Base-by-base conservation (phyloP, 2,888 invertebrate species). In the Philopedon plagiatum region DNA sequence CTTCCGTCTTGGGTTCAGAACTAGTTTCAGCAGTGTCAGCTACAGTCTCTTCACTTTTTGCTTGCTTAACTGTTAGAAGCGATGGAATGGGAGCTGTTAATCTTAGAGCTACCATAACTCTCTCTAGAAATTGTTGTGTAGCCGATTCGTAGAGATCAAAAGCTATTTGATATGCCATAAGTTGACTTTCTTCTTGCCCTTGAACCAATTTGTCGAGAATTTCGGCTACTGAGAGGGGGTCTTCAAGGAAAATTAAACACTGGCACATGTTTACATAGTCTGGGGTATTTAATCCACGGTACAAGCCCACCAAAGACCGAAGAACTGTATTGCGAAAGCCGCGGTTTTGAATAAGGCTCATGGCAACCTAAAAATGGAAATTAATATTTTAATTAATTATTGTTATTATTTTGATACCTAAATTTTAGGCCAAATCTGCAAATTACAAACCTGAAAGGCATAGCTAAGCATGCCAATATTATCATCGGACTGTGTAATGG, bases 131-230 rank as follows among this genome's bases (percentile, higher is more conserved):
- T 84, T 99, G 97, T 86, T 99, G 99, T 1, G 98, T 98, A 0
- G 99, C 99, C 44, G 97, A 98, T 85, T 99, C 99, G 83, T 99
- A 99, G 78, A 99, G 89, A 88, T 99, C 99, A 87, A 99, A 99
- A 0, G 93, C 98, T 80, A 99, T 98, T 87, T 99, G 99, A 86
- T 97, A 99, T 0, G 98, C 98, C 96, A 99, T 98, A 41, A 99
- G 87, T 70, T 94, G 93, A 65, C 78, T 82, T 80, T 88, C 89
- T 81, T 92, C 91, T 11, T 88, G 85, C 2, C 94, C 94, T 83
- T 93, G 91, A 21, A 95, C 93, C 0, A 99, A 87, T 85, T 94
- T 95, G 81, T 97, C 97, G 5, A 99, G 88, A 73, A 98, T 93
- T 85, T 96, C 94, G 13, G 98, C 97, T 0, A 98, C 97, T 26